A percentile compares a stretch with the other conserved stretches of the same genome.
Evolutionary conservation across 2,888 invertebrate genomes (phyloP).

Genomic region (Griposia aprilina): DNA sequence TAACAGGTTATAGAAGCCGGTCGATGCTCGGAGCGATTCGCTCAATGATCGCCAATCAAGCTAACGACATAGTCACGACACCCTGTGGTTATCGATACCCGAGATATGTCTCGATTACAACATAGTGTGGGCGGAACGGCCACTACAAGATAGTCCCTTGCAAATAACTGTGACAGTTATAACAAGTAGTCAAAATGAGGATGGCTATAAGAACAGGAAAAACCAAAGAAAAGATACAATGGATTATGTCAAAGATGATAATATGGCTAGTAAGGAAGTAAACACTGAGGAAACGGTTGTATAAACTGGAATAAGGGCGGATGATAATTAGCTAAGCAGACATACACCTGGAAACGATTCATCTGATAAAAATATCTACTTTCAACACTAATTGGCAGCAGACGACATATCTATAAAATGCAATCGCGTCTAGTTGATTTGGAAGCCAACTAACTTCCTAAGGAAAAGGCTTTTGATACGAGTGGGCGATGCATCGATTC

Average conservation of each 20-base stretch:
- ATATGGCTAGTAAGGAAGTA: background rate
- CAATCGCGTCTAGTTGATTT: slow-evolving; percentile 8
- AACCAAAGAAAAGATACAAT: background rate
- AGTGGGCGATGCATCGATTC: slow-evolving; percentile 51
- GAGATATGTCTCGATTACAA: slow-evolving; percentile 54
- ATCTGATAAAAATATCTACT: background rate
- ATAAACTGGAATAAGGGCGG: background rate
- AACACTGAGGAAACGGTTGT: background rate
- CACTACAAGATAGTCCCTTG: slow-evolving; percentile 6
- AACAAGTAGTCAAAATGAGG: background rate
- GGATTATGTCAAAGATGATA: background rate
- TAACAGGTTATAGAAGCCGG: slow-evolving; percentile 52
- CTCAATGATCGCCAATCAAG: slow-evolving; percentile 59
- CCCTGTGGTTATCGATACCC: slow-evolving; percentile 57
- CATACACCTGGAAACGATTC: slow-evolving; percentile 20
- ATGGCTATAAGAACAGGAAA: background rate
- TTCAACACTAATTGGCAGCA: slow-evolving; percentile 28
- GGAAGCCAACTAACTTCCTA: slow-evolving; percentile 37
- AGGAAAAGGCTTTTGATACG: slow-evolving; percentile 21
- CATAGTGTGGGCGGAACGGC: slow-evolving; percentile 31
- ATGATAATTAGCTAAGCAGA: slow-evolving; percentile 7
- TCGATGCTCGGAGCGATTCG: slow-evolving; percentile 53
- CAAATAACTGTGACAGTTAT: slow-evolving; percentile 18
- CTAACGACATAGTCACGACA: slow-evolving; percentile 59
- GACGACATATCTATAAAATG: slow-evolving; percentile 28